A percentile compares a stretch with the other conserved stretches of the same genome.
These are phyloP conservation scores for Melitaea athalia DNA, from an alignment of 2,888 invertebrate species.

Conservation along the genomic window DNA sequence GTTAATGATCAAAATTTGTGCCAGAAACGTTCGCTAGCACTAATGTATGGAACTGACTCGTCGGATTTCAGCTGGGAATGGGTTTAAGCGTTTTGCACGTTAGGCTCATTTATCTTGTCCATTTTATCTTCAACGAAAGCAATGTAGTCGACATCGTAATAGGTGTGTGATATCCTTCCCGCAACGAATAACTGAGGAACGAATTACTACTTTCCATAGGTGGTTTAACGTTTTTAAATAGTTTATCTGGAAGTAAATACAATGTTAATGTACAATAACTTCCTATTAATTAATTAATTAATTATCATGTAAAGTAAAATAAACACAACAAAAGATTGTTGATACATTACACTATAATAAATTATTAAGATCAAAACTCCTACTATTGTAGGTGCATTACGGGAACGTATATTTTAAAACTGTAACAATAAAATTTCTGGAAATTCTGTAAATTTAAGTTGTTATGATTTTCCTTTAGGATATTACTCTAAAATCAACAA, in stretches of 20 bases:
- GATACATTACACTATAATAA: no score
- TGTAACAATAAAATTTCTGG: no score
- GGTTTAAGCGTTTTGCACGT: conserved; percentile 82
- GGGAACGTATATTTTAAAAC: no score
- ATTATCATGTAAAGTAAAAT: no score
- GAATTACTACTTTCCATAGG: not conserved
- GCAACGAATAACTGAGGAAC: conserved; percentile 18
- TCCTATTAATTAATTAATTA: no score
- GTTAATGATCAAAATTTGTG: conserved; percentile 80
- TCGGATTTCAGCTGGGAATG: conserved; percentile 80
- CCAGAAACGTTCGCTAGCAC: conserved; percentile 73
- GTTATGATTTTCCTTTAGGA: no score
- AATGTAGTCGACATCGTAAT: conserved; percentile 43
- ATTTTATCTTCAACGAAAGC: conserved; percentile 72
- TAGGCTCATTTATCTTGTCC: conserved; percentile 80
- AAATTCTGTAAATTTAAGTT: no score
- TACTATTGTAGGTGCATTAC: no score
- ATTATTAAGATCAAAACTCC: no score
- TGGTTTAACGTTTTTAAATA: not conserved
- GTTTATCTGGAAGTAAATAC: not conserved
- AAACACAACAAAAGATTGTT: no score
- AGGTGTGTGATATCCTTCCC: conserved; percentile 40
- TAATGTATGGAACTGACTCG: conserved; percentile 82
- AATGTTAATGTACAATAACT: not conserved
- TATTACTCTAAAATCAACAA: no score